Conservation (phyloP, 2,113 vertebrate species). For the Tetrax tetrax region DNA sequence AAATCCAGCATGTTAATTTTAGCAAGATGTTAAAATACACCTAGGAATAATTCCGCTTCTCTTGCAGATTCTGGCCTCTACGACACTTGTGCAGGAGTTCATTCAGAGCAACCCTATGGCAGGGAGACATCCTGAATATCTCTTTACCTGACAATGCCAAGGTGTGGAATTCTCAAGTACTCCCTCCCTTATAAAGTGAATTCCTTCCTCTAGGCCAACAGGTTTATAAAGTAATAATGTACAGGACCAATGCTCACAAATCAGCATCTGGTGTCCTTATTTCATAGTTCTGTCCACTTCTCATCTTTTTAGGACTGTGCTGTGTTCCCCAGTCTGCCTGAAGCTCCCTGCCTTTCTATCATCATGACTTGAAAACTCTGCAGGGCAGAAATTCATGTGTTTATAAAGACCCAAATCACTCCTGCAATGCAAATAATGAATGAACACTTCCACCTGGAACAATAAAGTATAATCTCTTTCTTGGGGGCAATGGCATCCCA, state of each 20-base stretch:
- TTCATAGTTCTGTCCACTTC: neutral
- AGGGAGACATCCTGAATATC: neutral
- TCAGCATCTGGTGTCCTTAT: neutral
- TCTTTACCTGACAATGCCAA: neutral
- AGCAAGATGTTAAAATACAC: neutral
- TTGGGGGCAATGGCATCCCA: neutral
- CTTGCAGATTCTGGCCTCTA: neutral
- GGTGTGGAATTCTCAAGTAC: neutral
- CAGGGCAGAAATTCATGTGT: neutral
- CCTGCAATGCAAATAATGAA: slow-evolving; percentile 29
- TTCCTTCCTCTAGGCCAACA: neutral
- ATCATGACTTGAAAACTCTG: neutral
- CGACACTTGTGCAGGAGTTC: neutral
- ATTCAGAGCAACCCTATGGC: neutral
- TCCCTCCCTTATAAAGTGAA: neutral
- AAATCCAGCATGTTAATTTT: neutral
- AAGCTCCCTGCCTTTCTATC: slow-evolving; percentile 6
- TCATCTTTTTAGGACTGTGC: neutral
- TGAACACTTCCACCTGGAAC: neutral
- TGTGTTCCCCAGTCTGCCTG: neutral
- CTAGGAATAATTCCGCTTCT: neutral
- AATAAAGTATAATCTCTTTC: slow-evolving; percentile 3
- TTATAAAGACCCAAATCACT: slow-evolving; percentile 15
- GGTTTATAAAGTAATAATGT: neutral
- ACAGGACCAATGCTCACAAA: neutral